A percentile compares a stretch with the other conserved stretches of the same genome.
phyloP scores from a whole-genome alignment of 2,113 vertebrate species.

The Cercopithecus mona region DNA sequence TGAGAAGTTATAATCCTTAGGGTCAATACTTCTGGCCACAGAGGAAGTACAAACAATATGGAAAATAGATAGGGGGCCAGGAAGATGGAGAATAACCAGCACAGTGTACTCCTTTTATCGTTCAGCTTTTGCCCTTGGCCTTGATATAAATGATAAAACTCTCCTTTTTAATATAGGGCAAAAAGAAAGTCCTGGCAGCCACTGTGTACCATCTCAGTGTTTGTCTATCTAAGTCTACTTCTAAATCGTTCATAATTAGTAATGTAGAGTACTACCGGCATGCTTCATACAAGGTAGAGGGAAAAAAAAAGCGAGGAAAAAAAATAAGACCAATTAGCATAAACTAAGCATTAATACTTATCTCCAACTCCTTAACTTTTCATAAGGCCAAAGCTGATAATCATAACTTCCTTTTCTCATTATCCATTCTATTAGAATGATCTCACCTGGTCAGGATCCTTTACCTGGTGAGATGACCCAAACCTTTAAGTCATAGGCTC shows the following conservation, averaged over 20 bases:
- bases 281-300: neutral
- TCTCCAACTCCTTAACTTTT: neutral
- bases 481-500: neutral
- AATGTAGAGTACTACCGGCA: neutral
- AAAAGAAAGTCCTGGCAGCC: neutral
- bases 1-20: neutral
- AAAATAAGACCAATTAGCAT: neutral
- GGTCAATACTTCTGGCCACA: neutral
- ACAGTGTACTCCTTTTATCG: neutral
- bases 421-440: neutral
- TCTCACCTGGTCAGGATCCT: neutral
- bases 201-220: neutral
- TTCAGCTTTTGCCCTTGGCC: neutral
- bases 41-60: neutral
- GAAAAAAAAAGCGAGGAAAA: neutral
- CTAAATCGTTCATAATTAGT: neutral
- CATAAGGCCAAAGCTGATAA: neutral
- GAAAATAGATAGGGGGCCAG: neutral
- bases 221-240: neutral
- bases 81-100: neutral
- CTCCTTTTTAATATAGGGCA: neutral
- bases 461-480: neutral
- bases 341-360: too few species aligned
- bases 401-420: neutral
- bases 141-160: neutral